Evolutionary conservation across 2,888 invertebrate species (phyloP), one percentile per base, ranked within the genome.

Genomic region (Slavum lentiscoides): DNA sequence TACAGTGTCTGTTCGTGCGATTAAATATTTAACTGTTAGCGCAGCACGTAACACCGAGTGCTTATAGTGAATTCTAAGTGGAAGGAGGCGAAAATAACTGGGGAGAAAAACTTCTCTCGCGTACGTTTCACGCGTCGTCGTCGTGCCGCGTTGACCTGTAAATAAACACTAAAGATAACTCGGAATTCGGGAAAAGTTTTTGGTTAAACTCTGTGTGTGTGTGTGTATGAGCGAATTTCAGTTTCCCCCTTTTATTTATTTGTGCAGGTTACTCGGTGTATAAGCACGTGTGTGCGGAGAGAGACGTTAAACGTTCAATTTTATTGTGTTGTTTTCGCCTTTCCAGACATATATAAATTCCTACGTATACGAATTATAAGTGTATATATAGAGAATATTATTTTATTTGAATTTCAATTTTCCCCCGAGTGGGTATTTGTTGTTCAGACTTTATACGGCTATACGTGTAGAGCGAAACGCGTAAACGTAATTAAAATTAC

Each of bases 81-180:
- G 21, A 43, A 37, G 37, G 37, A 11, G 19, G 8, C 43, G 43
- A 43, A 9, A 43, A 43, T 9, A 6, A 43, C 7, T n/a, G n/a
- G n/a, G n/a, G n/a, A n/a, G 43, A 64, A 62, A 74, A 74, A 74
- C 53, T 55, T 55, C 21, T 58, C 21, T n/a, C 30, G 4, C 39
- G 39, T 39, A 37, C 21, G 21, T 69, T 53, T 30, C 21, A 13
- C 13, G 13, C 5, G 30, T 30, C 30, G 30, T 30, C 30, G 30
- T 30, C 30, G 30, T 62, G 17, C 37, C 53, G 53, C 55, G 21
- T 62, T 70, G 62, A 69, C 61, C 70, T 53, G 62, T 70, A 77
- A 77, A 70, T 69, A 69, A 53, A 69, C 62, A 61, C 62, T 37
- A 37, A 62, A 70, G 53, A 77, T 62, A 77, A 70, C 70, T 77